Conservation (phyloP, 2,797 vertebrate species). For the Micropoecilia bifurca region DNA sequence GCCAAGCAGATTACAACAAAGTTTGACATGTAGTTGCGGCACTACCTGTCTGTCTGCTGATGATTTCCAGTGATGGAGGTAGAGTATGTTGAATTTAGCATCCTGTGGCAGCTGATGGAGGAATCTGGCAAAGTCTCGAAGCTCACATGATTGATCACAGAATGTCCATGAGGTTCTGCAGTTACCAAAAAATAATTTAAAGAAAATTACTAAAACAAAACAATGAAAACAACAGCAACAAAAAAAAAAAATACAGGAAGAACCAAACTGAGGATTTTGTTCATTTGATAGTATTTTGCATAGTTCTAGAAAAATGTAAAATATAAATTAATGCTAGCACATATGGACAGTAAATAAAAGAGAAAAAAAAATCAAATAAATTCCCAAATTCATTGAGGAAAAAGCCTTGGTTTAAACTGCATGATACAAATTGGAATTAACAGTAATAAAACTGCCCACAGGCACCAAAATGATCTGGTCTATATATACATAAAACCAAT, state of each 20-base stretch:
- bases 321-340: neutral
- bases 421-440: constrained; percentile 9
- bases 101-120: constrained; percentile 75
- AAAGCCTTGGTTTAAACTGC: constrained; percentile 6
- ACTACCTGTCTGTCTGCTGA: constrained; percentile 84
- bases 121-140: constrained; percentile 73
- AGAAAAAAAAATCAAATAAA: neutral
- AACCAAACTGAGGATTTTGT: neutral
- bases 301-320: neutral
- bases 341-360: neutral
- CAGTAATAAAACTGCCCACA: constrained; percentile 38
- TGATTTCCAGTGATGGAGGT: constrained; percentile 68
- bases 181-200: constrained; percentile 7
- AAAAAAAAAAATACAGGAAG: neutral
- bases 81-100: constrained; percentile 72
- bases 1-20: neutral
- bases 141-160: constrained; percentile 72
- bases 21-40: constrained; percentile 39
- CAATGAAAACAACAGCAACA: too few species aligned
- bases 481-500: constrained; percentile 29
- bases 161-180: constrained; percentile 81
- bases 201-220: neutral
- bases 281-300: neutral
- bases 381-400: neutral
- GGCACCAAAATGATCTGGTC: constrained; percentile 33